Percentiles rank a stretch among this genome's conserved stretches.
These are phyloP conservation scores for Lasioglossum malachurum DNA, from an alignment of 2,888 invertebrate genomes.

Conservation along the genomic window DNA sequence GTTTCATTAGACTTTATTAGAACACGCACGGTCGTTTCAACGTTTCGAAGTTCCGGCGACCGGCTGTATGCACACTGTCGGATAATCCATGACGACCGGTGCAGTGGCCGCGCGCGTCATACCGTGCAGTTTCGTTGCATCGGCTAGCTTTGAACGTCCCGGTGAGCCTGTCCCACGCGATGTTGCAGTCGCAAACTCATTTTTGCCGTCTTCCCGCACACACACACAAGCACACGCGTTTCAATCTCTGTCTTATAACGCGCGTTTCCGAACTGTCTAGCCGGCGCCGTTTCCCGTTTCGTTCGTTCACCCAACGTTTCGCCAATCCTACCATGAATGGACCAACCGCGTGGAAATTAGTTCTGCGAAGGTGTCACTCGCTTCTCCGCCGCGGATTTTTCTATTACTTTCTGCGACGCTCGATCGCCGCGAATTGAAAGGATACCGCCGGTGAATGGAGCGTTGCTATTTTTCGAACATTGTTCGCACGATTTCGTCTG, in stretches of 20 bases:
- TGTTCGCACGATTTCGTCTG: not conserved
- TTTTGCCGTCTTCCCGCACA: constrained; percentile 30
- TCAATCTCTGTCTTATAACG: constrained; percentile 16
- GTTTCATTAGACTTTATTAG: constrained; percentile 68
- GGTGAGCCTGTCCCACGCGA: constrained; percentile 1
- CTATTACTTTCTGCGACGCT: not conserved
- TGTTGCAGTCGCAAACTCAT: constrained; percentile 41
- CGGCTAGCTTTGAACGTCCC: not conserved
- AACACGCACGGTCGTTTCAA: constrained; percentile 52
- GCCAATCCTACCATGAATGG: not conserved
- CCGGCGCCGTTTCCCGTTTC: not conserved
- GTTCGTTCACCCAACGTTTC: constrained; percentile 1
- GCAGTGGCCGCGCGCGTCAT: not conserved
- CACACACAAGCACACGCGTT: not conserved
- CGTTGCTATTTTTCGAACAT: not conserved
- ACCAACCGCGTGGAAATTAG: constrained; percentile 16
- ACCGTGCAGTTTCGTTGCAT: not conserved
- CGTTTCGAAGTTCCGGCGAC: constrained; percentile 43
- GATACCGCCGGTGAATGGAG: not conserved
- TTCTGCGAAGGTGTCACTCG: constrained; percentile 7
- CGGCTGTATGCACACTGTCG: constrained; percentile 27
- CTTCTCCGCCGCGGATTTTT: not conserved
- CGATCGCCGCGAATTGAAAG: not conserved
- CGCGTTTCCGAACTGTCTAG: not conserved
- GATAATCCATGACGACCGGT: constrained; percentile 56